Evolutionary conservation across 2,797 vertebrate species (phyloP).

Genomic region (Euthynnus affinis): DNA sequence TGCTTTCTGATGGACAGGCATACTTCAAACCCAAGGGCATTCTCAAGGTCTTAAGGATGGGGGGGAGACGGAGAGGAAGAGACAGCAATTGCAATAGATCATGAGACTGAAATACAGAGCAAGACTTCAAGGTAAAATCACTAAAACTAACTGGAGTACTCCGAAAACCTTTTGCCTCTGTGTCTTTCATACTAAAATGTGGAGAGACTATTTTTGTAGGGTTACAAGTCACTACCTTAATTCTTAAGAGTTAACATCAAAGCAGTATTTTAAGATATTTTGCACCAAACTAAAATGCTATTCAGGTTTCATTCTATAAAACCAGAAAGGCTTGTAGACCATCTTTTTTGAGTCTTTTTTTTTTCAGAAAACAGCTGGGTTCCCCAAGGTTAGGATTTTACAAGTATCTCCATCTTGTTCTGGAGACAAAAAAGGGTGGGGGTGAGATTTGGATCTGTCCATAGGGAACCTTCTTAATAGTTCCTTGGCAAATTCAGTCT

Average conservation of each 20-base stretch:
- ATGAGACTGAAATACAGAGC: slow-evolving; percentile 9
- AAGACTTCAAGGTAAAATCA: slow-evolving; percentile 23
- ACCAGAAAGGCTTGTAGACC: neutral
- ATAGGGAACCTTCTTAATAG: slow-evolving; percentile 33
- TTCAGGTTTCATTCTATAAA: slow-evolving; percentile 6
- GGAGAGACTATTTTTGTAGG: neutral
- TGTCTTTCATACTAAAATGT: slow-evolving; percentile 15
- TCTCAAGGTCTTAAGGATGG: slow-evolving; percentile 89
- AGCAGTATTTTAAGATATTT: slow-evolving; percentile 1
- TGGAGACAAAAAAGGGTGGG: slow-evolving; percentile 42
- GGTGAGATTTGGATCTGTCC: slow-evolving; percentile 31
- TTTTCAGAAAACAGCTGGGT: slow-evolving; percentile 51
- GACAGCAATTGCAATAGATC: neutral
- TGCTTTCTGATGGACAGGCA: slow-evolving; percentile 98
- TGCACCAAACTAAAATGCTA: neutral
- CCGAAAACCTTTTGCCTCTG: neutral
- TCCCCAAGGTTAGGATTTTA: slow-evolving; percentile 59
- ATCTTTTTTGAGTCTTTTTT: neutral
- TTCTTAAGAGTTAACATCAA: neutral
- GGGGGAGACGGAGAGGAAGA: neutral
- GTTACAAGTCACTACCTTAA: slow-evolving; percentile 1
- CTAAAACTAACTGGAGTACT: neutral
- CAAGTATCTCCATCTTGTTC: slow-evolving; percentile 45
- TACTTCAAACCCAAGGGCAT: slow-evolving; percentile 97
- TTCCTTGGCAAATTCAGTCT: slow-evolving; percentile 34